Conservation (phyloP, 2,888 invertebrate genomes). For the Ormyrus pomaceus region DNA sequence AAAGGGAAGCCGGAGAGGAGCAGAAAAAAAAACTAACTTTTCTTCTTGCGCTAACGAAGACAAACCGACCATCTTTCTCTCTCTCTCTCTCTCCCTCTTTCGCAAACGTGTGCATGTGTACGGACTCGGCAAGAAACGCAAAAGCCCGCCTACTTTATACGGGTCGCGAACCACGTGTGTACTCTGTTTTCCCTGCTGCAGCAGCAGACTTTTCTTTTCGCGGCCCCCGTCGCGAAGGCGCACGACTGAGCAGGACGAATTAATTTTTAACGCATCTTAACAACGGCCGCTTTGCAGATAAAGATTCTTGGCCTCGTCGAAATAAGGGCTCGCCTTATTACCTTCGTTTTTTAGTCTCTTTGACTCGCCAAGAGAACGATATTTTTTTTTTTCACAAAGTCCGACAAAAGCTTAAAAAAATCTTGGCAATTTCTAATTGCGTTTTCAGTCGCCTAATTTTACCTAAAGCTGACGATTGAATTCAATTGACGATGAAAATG, state of each 20-base stretch:
- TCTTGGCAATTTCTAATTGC: too few relatives aligned
- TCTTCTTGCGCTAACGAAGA: slow-evolving; percentile 42
- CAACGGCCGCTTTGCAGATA: slow-evolving; percentile 47
- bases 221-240: slow-evolving; percentile 1
- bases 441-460: too few relatives aligned
- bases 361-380: slow-evolving; percentile 30
- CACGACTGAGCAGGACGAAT: slow-evolving; percentile 49
- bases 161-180: background rate
- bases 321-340: slow-evolving; percentile 11
- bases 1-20: background rate
- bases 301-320: slow-evolving; percentile 42
- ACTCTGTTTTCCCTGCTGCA: background rate
- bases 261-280: slow-evolving; percentile 58
- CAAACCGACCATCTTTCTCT: slow-evolving; percentile 21
- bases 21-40: slow-evolving; percentile 13
- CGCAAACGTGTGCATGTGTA: background rate
- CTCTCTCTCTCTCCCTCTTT: too few relatives aligned
- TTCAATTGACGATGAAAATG: too few relatives aligned
- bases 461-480: too few relatives aligned
- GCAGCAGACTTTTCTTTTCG: background rate
- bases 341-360: slow-evolving; percentile 31
- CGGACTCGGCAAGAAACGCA: slow-evolving; percentile 1
- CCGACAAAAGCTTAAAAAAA: too few relatives aligned
- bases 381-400: slow-evolving; percentile 8
- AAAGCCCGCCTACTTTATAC: slow-evolving; percentile 14